Evolutionary conservation across 2,888 invertebrate species (phyloP), one percentile per base, ranked within the genome.

Genomic region (Pandemis heparana): DNA sequence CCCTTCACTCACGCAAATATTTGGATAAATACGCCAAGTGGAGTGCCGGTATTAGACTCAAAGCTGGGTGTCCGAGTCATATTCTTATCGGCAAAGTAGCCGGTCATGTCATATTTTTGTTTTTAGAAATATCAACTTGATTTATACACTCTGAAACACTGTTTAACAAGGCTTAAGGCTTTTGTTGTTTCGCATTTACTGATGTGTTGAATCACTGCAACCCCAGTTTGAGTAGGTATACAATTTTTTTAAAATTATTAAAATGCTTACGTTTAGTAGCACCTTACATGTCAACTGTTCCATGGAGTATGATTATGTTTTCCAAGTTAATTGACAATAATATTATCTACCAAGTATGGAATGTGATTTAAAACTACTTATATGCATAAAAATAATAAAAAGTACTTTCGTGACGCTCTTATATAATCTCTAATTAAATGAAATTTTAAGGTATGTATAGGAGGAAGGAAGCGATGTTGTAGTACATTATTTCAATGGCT

Each of bases 251-350:
- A 46, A 18, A 8, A 68, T 32, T 56, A 46, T 9, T 56, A 71
- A 61, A 62, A 48, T 68, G 68, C 59, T 64, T 73, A 63, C 63
- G 59, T 62, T 48, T 73, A 69, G 63, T 73, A 73, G 68, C 68
- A 73, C 63, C 73, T 68, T 64, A 53, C 65, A 46, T 43, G 43
- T 62, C 59, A 61, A 70, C 61, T 70, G 64, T 59, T 38, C 38
- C 46, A 61, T 41, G 66, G 71, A 38, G 38, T 56, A 41, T 8
- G 23, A 63, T 63, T 18, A 66, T 53, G 5, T 43, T 43, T 23
- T 41, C 41, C 32, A 7, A 56, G 8, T 62, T 72, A 72, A 67
- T 73, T 59, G 68, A 73, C 73, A 18, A 38, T 46, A 38, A 63
- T 63, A 61, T 59, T 51, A 65, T 32, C 63, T 69, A 72, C 53